A percentile compares a stretch with the other conserved stretches of the same genome.
Evolutionary conservation across 2,113 vertebrate species (phyloP).

Genomic region (Porphyrio hochstetteri): DNA sequence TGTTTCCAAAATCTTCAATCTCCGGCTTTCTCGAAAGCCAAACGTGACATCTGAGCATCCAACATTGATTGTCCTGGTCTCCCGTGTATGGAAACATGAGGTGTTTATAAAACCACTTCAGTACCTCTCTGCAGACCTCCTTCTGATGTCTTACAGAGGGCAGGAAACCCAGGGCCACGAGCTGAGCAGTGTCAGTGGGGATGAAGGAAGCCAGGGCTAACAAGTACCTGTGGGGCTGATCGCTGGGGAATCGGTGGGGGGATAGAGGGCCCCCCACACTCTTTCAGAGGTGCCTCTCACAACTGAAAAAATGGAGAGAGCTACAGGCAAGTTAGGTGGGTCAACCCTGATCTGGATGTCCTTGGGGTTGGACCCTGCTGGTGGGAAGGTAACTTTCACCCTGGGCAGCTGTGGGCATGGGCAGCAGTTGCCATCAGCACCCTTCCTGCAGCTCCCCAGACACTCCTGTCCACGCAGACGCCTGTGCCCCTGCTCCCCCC

Average conservation of each 20-base stretch:
- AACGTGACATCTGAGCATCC: neutral
- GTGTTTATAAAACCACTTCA: neutral
- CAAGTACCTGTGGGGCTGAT: accelerated
- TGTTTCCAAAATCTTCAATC: neutral
- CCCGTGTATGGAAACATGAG: neutral
- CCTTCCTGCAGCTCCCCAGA: neutral
- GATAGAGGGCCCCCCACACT: neutral
- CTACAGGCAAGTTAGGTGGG: neutral
- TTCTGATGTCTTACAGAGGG: neutral
- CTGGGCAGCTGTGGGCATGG: accelerated
- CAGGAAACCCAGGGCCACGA: accelerated
- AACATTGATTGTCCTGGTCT: neutral
- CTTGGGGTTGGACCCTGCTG: neutral
- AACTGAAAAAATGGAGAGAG: neutral
- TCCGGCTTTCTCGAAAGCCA: neutral
- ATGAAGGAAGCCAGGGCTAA: neutral
- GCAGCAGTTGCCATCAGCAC: neutral
- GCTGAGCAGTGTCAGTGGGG: neutral
- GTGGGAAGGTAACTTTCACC: neutral
- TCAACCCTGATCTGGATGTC: neutral
- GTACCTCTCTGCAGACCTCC: neutral
- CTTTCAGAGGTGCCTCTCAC: neutral
- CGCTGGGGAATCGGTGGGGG: too few relatives aligned
- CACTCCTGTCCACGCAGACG: accelerated
- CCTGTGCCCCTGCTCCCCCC: accelerated